phyloP scores from a whole-genome alignment of 30 jellyfish, hydroid and myxozoan genomes.

The Nemopilema nomurai region DNA sequence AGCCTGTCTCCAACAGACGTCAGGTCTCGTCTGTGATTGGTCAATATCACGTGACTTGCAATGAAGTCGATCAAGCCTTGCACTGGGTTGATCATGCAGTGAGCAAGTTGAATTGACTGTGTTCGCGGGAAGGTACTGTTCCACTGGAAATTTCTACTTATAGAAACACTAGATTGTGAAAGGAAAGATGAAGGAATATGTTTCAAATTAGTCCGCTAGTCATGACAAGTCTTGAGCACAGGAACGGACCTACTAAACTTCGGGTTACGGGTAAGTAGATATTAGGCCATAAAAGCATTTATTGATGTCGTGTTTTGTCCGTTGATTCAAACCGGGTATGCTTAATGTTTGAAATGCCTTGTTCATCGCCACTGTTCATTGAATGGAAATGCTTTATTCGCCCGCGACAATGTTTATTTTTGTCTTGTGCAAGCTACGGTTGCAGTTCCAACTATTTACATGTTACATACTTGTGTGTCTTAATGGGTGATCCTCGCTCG shows the following conservation, averaged over 20 bases:
- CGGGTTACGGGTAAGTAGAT: slow-evolving; percentile 71
- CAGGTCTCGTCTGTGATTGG: slow-evolving; percentile 79
- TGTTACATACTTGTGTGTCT: slow-evolving; percentile 13
- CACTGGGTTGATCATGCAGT: slow-evolving; percentile 60
- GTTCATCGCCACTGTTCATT: neutral
- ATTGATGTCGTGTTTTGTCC: slow-evolving; percentile 39
- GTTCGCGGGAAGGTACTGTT: slow-evolving; percentile 6
- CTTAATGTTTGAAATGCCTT: too few relatives aligned
- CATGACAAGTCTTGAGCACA: slow-evolving; percentile 63
- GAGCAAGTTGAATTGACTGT: slow-evolving; percentile 48
- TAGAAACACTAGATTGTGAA: neutral
- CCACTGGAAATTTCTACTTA: neutral
- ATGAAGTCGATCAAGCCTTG: slow-evolving; percentile 57
- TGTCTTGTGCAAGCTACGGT: slow-evolving; percentile 51
- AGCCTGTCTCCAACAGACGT: slow-evolving; percentile 77
- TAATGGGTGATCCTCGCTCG: slow-evolving; percentile 42
- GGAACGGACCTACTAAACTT: slow-evolving; percentile 62
- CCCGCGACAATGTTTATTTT: slow-evolving; percentile 55
- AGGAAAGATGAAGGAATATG: slow-evolving; percentile 5
- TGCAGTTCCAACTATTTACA: slow-evolving; percentile 40
- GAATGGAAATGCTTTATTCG: neutral
- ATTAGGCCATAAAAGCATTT: slow-evolving; percentile 52
- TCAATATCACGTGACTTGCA: slow-evolving; percentile 75
- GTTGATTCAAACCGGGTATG: neutral
- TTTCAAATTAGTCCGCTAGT: neutral